phyloP scores from a whole-genome alignment of 2,797 vertebrate species.

The Syndactyla subalaris region DNA sequence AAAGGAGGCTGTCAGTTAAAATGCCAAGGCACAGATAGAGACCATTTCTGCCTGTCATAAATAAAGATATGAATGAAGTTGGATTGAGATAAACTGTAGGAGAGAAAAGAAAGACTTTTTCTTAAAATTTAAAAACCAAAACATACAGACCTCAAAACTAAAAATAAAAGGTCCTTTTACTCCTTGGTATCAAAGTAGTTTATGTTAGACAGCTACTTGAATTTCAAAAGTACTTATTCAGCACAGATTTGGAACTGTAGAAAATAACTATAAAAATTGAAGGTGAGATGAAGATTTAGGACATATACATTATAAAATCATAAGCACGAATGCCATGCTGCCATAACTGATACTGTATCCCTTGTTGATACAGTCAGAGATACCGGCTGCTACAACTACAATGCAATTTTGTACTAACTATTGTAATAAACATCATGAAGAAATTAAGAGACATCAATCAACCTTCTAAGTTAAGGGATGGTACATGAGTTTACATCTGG shows the following conservation, averaged over 20 bases:
- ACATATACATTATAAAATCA: background rate
- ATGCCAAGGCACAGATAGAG: background rate
- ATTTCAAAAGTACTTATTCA: background rate
- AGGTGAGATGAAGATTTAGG: background rate
- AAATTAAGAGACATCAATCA: background rate
- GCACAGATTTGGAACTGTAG: background rate
- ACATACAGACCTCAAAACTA: background rate
- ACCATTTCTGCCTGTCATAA: background rate
- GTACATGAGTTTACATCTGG: background rate
- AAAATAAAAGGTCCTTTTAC: background rate
- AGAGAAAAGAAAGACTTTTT: background rate
- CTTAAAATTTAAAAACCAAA: background rate
- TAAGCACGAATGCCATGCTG: background rate
- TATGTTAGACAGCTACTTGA: background rate
- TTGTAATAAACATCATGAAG: background rate
- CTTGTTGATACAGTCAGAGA: background rate
- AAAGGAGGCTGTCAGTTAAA: background rate
- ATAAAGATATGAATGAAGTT: background rate
- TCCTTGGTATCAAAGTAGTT: background rate
- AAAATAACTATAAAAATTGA: background rate
- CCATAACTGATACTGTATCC: background rate
- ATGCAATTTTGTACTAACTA: background rate
- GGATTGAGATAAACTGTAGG: background rate
- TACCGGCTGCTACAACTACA: background rate
- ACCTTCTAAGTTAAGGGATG: background rate